A percentile compares a stretch with the other conserved stretches of the same genome.
Evolutionary conservation across 2,113 vertebrate species (phyloP).

Genomic region (Nanorana parkeri): DNA sequence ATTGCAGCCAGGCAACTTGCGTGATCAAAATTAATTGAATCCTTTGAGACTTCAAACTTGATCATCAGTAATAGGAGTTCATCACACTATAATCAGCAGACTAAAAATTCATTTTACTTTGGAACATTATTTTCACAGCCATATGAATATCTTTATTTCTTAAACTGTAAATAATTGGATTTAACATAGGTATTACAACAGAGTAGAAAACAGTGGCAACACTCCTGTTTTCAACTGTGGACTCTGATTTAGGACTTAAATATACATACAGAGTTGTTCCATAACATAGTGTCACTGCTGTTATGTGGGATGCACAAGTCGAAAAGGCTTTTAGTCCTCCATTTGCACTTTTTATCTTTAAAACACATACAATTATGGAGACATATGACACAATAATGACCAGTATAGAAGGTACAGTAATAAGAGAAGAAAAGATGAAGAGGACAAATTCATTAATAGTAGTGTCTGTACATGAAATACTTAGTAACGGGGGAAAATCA

Average conservation of each 20-base stretch:
- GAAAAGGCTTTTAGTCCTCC: conserved; percentile 63
- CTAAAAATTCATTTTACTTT: neutral
- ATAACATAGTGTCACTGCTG: conserved; percentile 55
- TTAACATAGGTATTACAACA: conserved; percentile 59
- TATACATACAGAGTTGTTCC: conserved; percentile 61
- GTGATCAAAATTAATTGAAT: too few species aligned
- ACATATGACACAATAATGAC: conserved; percentile 62
- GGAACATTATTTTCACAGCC: conserved; percentile 41
- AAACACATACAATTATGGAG: conserved; percentile 58
- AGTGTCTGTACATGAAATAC: conserved; percentile 60
- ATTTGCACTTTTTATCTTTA: conserved; percentile 39
- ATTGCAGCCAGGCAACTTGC: too few species aligned
- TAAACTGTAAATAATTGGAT: conserved; percentile 60
- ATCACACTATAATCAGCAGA: too few species aligned
- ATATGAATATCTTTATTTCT: conserved; percentile 60
- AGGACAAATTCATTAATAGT: conserved; percentile 61
- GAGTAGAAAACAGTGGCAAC: conserved; percentile 62
- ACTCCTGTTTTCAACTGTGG: conserved; percentile 54
- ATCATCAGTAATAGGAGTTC: too few species aligned
- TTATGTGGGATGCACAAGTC: conserved; percentile 59
- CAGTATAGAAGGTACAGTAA: conserved; percentile 26
- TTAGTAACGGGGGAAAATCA: conserved; percentile 57
- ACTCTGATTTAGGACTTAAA: conserved; percentile 41
- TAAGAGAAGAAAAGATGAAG: conserved; percentile 43
- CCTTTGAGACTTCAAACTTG: too few species aligned